Percentiles rank a stretch among this genome's conserved stretches.
phyloP scores from a whole-genome alignment of 2,797 vertebrate species.

The Emydoidea blandingii region DNA sequence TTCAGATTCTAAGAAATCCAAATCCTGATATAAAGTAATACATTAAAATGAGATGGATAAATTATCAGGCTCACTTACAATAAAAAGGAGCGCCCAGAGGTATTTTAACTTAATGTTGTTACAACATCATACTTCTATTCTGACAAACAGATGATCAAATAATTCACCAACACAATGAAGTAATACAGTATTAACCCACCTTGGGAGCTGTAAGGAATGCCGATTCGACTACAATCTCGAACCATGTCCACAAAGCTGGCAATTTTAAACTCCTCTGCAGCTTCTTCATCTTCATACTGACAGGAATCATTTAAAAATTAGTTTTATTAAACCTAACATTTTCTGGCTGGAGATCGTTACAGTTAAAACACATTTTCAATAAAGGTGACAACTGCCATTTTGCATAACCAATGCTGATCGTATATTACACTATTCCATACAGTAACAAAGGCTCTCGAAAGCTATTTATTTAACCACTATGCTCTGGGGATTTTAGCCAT shows the following conservation, averaged over 20 bases:
- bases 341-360: not conserved
- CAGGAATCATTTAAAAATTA: not conserved
- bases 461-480: rapidly evolving
- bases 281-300: constrained; percentile 98
- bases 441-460: not conserved
- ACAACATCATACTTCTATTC: not conserved
- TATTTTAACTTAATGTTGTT: not conserved
- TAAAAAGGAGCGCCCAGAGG: not conserved
- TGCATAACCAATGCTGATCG: not conserved
- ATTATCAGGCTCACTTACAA: not conserved
- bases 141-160: not conserved
- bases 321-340: not conserved
- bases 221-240: constrained; percentile 91
- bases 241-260: constrained; percentile 98
- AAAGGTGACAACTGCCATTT: not conserved
- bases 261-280: constrained; percentile 98
- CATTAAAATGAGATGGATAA: not conserved
- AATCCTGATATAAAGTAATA: not conserved
- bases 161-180: rapidly evolving
- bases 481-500: not conserved
- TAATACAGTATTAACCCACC: constrained; percentile 77
- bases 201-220: constrained; percentile 93
- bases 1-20: not conserved
- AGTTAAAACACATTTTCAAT: not conserved
- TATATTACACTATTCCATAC: not conserved